Percentiles rank a stretch among this genome's conserved stretches.
Evolutionary conservation across 2,888 invertebrate genomes (phyloP).

Genomic region (Callinectes sapidus): DNA sequence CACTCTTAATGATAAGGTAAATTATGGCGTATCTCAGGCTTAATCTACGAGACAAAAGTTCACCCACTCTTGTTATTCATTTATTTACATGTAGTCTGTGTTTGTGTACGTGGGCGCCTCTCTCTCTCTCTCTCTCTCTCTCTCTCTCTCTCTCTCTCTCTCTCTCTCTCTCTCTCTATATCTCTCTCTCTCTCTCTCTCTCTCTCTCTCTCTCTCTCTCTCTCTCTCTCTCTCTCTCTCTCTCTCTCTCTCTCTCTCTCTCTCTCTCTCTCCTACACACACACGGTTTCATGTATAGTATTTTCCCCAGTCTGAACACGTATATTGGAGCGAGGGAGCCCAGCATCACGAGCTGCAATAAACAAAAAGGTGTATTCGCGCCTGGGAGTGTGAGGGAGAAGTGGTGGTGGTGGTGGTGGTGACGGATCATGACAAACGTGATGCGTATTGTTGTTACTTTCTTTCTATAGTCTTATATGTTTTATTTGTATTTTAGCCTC

Average conservation of each 20-base stretch:
- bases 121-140: too few species aligned
- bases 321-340: background rate
- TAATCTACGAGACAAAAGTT: background rate
- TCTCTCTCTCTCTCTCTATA: background rate
- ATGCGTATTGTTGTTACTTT: background rate
- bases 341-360: background rate
- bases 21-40: background rate
- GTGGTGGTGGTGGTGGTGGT: background rate
- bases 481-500: background rate
- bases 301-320: background rate
- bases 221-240: too few species aligned
- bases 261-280: background rate
- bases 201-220: background rate
- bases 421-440: background rate
- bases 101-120: background rate
- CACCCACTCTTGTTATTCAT: background rate
- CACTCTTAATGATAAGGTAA: background rate
- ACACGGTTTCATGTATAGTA: background rate
- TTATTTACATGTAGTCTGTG: background rate
- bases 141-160: background rate
- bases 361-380: background rate
- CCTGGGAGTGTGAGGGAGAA: background rate
- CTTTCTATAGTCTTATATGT: background rate
- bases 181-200: conserved; percentile 1
- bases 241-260: too few species aligned